Evolutionary conservation across 2,113 vertebrate species (phyloP).

Genomic region (Plotosus lineatus): DNA sequence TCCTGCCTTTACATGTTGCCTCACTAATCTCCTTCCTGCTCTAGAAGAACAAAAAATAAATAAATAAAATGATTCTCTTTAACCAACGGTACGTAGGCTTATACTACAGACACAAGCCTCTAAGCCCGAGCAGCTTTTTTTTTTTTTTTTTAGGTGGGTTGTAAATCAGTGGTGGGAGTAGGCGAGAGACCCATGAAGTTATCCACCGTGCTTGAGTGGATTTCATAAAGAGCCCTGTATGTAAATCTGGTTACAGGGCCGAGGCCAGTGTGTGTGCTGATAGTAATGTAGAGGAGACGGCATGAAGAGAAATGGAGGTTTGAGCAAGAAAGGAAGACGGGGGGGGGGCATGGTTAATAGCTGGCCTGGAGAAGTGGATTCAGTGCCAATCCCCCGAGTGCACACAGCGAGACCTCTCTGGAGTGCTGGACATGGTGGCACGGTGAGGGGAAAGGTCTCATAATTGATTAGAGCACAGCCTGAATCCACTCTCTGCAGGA

Average conservation of each 20-base stretch:
- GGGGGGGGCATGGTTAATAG: slow-evolving; percentile 65
- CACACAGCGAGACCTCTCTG: slow-evolving; percentile 53
- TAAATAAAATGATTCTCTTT: slow-evolving; percentile 31
- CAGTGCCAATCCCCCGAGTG: slow-evolving; percentile 60
- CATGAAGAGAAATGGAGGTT: slow-evolving; percentile 74
- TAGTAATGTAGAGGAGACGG: slow-evolving; percentile 70
- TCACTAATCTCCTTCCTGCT: slow-evolving; percentile 65
- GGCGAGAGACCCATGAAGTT: slow-evolving; percentile 46
- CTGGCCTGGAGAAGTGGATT: slow-evolving; percentile 67
- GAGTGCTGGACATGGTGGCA: slow-evolving; percentile 53
- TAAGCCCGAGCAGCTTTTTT: slow-evolving; percentile 9
- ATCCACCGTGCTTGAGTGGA: slow-evolving; percentile 55
- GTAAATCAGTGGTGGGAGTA: slow-evolving; percentile 51
- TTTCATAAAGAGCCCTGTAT: slow-evolving; percentile 65
- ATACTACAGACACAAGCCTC: slow-evolving; percentile 3
- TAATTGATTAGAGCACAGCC: slow-evolving; percentile 60
- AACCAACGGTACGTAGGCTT: slow-evolving; percentile 35
- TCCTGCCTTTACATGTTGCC: slow-evolving; percentile 70
- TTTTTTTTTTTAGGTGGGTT: too few relatives aligned
- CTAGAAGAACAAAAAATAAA: slow-evolving; percentile 34
- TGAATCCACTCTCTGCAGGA: slow-evolving; percentile 54
- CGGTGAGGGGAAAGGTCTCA: slow-evolving; percentile 51
- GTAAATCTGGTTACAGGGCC: slow-evolving; percentile 71
- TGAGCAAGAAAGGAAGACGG: slow-evolving; percentile 59
- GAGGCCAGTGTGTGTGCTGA: slow-evolving; percentile 57